Percentiles rank a stretch among this genome's conserved stretches.
These are phyloP conservation scores for Tragelaphus imberbis DNA, from an alignment of 2,113 vertebrate genomes.

Conservation along the genomic window DNA sequence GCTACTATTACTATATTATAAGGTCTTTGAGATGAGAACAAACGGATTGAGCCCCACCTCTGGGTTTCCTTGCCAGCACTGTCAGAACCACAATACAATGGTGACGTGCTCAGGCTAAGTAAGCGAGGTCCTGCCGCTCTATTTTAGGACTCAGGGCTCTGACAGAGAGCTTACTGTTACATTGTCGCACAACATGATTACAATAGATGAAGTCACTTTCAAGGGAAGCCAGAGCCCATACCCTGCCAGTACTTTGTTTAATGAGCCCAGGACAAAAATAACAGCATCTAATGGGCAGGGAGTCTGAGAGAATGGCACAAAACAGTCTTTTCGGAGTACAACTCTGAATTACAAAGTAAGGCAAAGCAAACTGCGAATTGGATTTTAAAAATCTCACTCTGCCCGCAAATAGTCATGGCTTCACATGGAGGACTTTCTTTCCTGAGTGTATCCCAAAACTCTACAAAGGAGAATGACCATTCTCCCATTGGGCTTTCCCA, in stretches of 20 bases:
- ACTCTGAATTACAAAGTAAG: slow-evolving; percentile 24
- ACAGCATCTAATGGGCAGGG: slow-evolving; percentile 53
- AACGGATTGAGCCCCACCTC: slow-evolving; percentile 20
- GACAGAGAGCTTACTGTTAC: slow-evolving; percentile 46
- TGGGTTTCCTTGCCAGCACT: slow-evolving; percentile 32
- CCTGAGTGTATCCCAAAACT: not conserved
- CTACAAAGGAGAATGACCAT: not conserved
- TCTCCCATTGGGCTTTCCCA: not conserved
- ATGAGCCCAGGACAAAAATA: slow-evolving; percentile 67
- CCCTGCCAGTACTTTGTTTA: slow-evolving; percentile 58
- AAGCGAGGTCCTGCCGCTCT: slow-evolving; percentile 20
- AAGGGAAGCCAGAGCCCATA: slow-evolving; percentile 43
- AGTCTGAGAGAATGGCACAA: slow-evolving; percentile 9
- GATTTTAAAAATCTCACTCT: slow-evolving; percentile 27
- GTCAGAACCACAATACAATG: slow-evolving; percentile 9
- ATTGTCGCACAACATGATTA: slow-evolving; percentile 41
- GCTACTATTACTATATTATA: slow-evolving; percentile 37
- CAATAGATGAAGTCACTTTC: slow-evolving; percentile 65
- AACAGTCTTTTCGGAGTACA: not conserved
- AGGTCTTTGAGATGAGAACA: slow-evolving; percentile 53
- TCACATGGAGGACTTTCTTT: not conserved
- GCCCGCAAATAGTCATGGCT: not conserved
- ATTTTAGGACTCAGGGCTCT: slow-evolving; percentile 52
- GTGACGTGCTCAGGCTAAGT: slow-evolving; percentile 6
- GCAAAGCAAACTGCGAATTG: slow-evolving; percentile 11